phyloP scores from a whole-genome alignment of 2,888 invertebrate species.

The Drosophila paucipuncta region DNA sequence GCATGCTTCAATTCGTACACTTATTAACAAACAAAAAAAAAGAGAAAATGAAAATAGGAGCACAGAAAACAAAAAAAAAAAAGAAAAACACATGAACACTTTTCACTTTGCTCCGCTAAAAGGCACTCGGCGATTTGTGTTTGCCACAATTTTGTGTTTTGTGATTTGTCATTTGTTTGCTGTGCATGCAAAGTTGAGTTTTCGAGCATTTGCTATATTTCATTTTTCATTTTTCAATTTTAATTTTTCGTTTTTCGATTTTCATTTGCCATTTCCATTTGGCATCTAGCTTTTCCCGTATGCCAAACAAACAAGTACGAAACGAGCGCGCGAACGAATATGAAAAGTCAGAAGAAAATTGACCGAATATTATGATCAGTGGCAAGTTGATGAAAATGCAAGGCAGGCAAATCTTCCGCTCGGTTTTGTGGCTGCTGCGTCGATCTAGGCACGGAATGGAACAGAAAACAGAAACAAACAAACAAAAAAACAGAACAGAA shows the following conservation, averaged over 20 bases:
- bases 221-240: slow-evolving; percentile 1
- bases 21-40: not conserved
- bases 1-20: not conserved
- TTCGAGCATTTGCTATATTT: slow-evolving; percentile 6
- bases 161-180: slow-evolving; percentile 39
- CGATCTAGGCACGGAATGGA: slow-evolving; percentile 41
- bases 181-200: slow-evolving; percentile 14
- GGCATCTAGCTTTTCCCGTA: slow-evolving; percentile 18
- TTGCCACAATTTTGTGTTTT: not conserved
- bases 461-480: slow-evolving; percentile 9
- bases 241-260: not conserved
- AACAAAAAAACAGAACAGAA: slow-evolving; percentile 49
- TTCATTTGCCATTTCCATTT: slow-evolving; percentile 1
- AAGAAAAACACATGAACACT: not conserved
- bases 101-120: slow-evolving; percentile 26
- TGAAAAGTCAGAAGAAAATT: not conserved
- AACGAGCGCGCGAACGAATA: slow-evolving; percentile 29
- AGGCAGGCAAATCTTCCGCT: slow-evolving; percentile 48
- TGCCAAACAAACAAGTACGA: slow-evolving; percentile 46
- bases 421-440: slow-evolving; percentile 40
- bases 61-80: not conserved
- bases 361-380: slow-evolving; percentile 15
- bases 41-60: not conserved
- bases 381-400: slow-evolving; percentile 32
- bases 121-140: slow-evolving; percentile 65